Evolutionary conservation across 53 echinoderm and acorn worm species (phyloP), one percentile per base, ranked within the genome.

Genomic region (Actinopyga echinites): DNA sequence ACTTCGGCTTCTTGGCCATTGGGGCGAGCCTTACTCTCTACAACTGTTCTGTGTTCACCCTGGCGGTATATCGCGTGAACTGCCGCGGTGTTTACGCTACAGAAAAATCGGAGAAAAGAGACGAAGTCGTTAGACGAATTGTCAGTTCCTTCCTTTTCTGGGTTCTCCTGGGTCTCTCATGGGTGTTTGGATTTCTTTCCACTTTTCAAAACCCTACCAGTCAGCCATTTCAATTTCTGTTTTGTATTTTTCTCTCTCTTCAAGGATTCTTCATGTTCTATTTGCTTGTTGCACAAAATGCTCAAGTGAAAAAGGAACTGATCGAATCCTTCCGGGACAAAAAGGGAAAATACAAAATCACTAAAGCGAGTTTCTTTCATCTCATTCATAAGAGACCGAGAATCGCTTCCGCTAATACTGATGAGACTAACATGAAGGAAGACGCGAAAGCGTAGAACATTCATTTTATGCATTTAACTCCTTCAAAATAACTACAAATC

Each of bases 171-270:
- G 77, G 77, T 24, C 77, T 77, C 24, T 28, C 45, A 2, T 77
- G 77, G 77, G 29, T 56, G 7, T 77, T 54, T 31, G 77, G 77
- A 55, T 45, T 77, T 29, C 49, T 77, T 6, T 77, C 77, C 3
- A 20, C 57, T 17, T 55, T 77, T 32, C 2, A 56, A 7, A 30
- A 30, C 53, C 45, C 23, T 10, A 29, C 49, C 77, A 77, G 77
- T 31, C 12, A 53, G 2, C 19, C 49, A 17, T 77, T 77, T 56
- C 56, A 49, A 30, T 2, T 77, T 56, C 28, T 77, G 19, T 77
- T 77, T 55, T 77, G 77, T 54, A 32, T 77, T 15, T 77, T 26
- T 17, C 57, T 77, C n/a, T 54, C 77, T 10, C 56, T 77, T 19
- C 77, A 77, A 30, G 77, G 77, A 2, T 24, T 77, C 12, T 77